Conservation (phyloP, 2,113 vertebrate genomes). For the Hemichromis elongatus region DNA sequence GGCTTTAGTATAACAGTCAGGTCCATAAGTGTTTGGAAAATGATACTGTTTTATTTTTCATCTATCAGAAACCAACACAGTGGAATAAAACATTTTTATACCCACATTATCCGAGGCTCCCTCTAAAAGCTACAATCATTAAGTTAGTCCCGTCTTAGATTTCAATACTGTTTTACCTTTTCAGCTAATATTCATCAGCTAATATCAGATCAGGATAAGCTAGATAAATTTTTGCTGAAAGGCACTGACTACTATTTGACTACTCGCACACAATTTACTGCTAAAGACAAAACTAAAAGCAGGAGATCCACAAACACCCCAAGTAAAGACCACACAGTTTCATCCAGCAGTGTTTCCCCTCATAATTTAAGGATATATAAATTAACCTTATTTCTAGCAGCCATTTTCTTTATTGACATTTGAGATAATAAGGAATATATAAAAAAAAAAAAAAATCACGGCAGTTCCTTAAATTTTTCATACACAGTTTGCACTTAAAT, state of each 20-base stretch:
- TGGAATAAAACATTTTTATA: not conserved
- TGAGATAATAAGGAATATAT: not conserved
- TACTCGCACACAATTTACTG: not conserved
- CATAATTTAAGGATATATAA: not conserved
- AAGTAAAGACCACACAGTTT: not conserved
- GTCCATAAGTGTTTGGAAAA: not conserved
- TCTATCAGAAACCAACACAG: too few relatives aligned
- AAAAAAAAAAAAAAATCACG: too few relatives aligned
- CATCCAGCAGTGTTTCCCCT: not conserved
- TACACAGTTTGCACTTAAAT: not conserved
- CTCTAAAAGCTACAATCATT: not conserved
- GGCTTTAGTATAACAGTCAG: not conserved
- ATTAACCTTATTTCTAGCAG: not conserved
- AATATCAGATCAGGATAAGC: not conserved
- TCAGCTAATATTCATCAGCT: not conserved
- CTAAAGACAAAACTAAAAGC: not conserved
- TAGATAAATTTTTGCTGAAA: not conserved
- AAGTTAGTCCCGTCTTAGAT: not conserved
- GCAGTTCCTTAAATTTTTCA: not conserved
- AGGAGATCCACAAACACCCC: not conserved
- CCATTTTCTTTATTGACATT: not conserved
- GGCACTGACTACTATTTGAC: not conserved
- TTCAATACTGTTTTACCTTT: not conserved
- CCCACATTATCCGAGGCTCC: not conserved
- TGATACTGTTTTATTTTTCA: accelerated